Base-by-base conservation (phyloP, 2,797 vertebrate species). In the Linurgus olivaceus region DNA sequence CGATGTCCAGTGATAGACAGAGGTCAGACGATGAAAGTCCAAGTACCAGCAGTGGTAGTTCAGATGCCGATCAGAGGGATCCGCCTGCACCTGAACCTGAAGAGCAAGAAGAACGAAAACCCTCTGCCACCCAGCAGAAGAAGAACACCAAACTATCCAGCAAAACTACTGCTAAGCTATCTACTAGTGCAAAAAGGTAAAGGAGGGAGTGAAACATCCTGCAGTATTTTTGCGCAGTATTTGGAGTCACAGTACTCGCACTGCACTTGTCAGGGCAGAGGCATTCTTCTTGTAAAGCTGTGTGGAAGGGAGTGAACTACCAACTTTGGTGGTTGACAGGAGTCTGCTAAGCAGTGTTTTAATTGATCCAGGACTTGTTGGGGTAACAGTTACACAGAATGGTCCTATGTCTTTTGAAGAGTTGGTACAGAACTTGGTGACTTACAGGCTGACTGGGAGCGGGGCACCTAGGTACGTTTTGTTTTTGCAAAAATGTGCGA, bases 161-260 rank as follows among this genome's bases (percentile, higher is more conserved):
- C 98, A 99, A 99, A 98, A 99, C 98, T 96, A 99, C 98, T 95
- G 98, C 98, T 94, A 99, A 99, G 96, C 97, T 99, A 93, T 99
- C 98, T 90, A 98, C 98, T 97, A 99, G 98, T 96, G 98, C 98
- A 96, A 99, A 99, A 98, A 98, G 98, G 98, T 99, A 98, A 98
- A 77, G 72, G 33, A 9, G 42, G 37, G 18, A 24, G 37, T 45
- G 15, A 57, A 50, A 40, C 28, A 3, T 51, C 42, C 40, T 23
- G 29, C 35, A 6, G 13, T 54, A 3, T 20, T 77, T 92, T 66
- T 58, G 40, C 15, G 9, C 2, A 0, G 66, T 47, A 1, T 72
- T 88, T 79, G 62, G 52, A 57, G 57, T 54, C 8, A 2, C 5
- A 0, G 45, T 21, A 7, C 25, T 89, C 18, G 19, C 10, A 0